phyloP scores from a whole-genome alignment of 1,140 invertebrate species.

The Tetramorium alpestre region DNA sequence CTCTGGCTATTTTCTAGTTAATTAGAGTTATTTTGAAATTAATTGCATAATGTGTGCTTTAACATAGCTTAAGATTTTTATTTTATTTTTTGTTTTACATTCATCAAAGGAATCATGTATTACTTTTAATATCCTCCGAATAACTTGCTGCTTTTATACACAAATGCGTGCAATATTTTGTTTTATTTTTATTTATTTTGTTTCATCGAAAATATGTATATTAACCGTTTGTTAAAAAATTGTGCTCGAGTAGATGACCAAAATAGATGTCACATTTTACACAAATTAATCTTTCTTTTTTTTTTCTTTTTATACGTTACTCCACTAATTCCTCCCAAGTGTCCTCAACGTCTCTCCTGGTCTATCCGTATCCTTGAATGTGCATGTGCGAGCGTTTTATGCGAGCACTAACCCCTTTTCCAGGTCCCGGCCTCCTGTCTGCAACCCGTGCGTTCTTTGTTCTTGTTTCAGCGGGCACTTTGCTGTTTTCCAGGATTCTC shows the following conservation, averaged over 20 bases:
- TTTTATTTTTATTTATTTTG: conserved; percentile 32
- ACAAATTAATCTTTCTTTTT: conserved; percentile 32
- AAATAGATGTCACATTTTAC: conserved; percentile 30
- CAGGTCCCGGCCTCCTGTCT: conserved; percentile 85
- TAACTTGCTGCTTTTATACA: conserved; percentile 18
- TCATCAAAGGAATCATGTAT: background rate
- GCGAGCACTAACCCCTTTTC: conserved; percentile 84
- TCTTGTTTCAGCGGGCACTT: conserved; percentile 91
- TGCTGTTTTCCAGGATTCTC: conserved; percentile 95
- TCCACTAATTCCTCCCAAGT: conserved; percentile 34
- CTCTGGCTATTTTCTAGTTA: conserved; percentile 55
- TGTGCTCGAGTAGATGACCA: conserved; percentile 4
- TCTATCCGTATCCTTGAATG: conserved; percentile 70
- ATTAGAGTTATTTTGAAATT: conserved; percentile 47
- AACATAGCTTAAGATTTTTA: conserved; percentile 34
- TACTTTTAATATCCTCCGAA: background rate
- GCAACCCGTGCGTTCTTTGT: conserved; percentile 86
- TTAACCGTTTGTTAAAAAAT: conserved; percentile 27
- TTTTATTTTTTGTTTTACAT: conserved; percentile 11
- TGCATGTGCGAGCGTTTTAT: conserved; percentile 83
- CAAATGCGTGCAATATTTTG: conserved; percentile 43
- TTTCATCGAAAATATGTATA: background rate
- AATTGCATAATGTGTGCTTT: conserved; percentile 67
- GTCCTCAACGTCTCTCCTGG: background rate
- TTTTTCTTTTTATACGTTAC: background rate